Percentiles rank a stretch among this genome's conserved stretches.
Conservation (phyloP, 2,888 invertebrate species). For the Chaetogeoica ovagalla region DNA sequence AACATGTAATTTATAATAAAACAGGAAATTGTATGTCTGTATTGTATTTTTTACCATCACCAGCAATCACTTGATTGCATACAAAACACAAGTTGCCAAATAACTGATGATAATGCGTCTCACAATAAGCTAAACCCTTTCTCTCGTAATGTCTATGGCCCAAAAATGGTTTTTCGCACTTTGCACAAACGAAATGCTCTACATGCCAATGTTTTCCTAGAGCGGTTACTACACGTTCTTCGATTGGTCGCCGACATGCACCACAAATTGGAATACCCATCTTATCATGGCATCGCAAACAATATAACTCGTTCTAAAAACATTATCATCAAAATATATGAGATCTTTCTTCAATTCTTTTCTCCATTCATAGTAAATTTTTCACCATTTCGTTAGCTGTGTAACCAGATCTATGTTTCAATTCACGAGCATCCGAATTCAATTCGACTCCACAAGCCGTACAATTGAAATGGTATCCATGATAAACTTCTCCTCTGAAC, state of each 20-base stretch:
- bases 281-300: slow-evolving; percentile 96
- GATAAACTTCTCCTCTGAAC: slow-evolving; percentile 95
- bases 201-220: slow-evolving; percentile 99
- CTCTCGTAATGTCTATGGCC: slow-evolving; percentile 99
- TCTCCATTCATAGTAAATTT: not conserved
- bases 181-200: slow-evolving; percentile 99
- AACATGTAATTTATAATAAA: not conserved
- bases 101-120: slow-evolving; percentile 97
- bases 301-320: slow-evolving; percentile 88
- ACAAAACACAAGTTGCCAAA: slow-evolving; percentile 99
- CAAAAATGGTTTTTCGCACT: slow-evolving; percentile 99
- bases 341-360: not conserved
- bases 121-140: slow-evolving; percentile 97
- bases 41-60: slow-evolving; percentile 77
- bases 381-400: slow-evolving; percentile 83
- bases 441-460: slow-evolving; percentile 89
- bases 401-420: slow-evolving; percentile 85
- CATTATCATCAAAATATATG: not conserved
- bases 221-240: slow-evolving; percentile 97
- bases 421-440: slow-evolving; percentile 94
- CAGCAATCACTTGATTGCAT: slow-evolving; percentile 96
- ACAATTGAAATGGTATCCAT: slow-evolving; percentile 99
- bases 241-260: slow-evolving; percentile 97
- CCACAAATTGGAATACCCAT: slow-evolving; percentile 99
- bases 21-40: not conserved